Evolutionary conservation across 2,888 invertebrate genomes (phyloP).

Genomic region (Ectobius pallidus): DNA sequence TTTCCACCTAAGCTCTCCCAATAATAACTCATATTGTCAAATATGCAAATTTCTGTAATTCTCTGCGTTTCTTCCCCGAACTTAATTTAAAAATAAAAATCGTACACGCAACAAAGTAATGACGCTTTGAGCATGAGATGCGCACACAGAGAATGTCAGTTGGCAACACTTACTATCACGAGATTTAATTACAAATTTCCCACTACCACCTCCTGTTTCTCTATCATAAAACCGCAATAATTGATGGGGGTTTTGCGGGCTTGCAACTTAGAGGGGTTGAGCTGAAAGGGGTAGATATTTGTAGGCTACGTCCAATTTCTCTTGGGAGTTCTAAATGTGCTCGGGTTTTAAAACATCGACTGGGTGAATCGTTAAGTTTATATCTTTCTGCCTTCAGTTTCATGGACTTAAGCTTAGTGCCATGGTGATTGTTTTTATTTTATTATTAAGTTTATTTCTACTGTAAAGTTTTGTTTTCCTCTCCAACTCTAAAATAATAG

Average conservation of each 20-base stretch:
- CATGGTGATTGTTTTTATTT: no score
- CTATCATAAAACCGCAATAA: conserved; percentile 26
- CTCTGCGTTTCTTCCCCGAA: neutral
- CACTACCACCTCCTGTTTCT: conserved; percentile 7
- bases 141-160: conserved; percentile 15
- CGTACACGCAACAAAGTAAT: neutral
- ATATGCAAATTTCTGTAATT: conserved; percentile 37
- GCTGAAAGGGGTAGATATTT: neutral
- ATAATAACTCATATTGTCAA: conserved; percentile 40
- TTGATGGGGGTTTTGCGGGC: conserved; percentile 21
- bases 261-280: neutral
- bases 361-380: neutral
- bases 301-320: neutral
- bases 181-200: conserved; percentile 31
- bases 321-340: neutral
- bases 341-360: neutral
- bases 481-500: no score
- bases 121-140: conserved; percentile 7
- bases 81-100: conserved; percentile 21
- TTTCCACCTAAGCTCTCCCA: conserved; percentile 4
- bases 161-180: neutral
- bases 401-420: no score
- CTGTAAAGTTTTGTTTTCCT: no score
- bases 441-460: no score
- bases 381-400: no score